Conservation (phyloP, 1,140 invertebrate species). For the Gerris buenoi region DNA sequence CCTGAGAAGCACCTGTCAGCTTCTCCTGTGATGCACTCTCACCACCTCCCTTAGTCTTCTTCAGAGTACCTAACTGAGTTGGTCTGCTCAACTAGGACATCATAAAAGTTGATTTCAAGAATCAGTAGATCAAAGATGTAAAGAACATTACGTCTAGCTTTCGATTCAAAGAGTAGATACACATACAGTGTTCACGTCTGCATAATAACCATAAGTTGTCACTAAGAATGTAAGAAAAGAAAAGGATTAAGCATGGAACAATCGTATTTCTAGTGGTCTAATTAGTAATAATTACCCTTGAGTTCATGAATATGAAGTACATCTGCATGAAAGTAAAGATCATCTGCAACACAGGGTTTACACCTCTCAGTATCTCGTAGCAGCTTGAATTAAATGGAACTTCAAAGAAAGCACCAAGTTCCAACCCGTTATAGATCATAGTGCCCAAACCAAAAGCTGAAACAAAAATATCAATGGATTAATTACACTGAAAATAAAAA, state of each 20-base stretch:
- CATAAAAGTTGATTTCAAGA: no score
- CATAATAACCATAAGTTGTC: no score
- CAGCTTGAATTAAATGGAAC: constrained; percentile 74
- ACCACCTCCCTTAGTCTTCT: constrained; percentile 20
- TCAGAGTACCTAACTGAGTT: constrained; percentile 18
- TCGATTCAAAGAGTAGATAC: no score
- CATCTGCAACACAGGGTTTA: constrained; percentile 88
- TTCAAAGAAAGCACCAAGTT: constrained; percentile 87
- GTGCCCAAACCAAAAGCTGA: constrained; percentile 88
- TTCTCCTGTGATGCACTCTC: constrained; percentile 26
- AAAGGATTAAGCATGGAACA: no score
- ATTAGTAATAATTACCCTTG: constrained; percentile 78
- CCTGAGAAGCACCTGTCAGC: constrained; percentile 28
- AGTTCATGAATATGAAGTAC: constrained; percentile 98
- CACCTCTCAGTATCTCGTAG: constrained; percentile 70
- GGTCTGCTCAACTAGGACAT: no score
- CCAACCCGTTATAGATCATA: constrained; percentile 93
- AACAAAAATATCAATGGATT: no score
- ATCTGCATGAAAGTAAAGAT: constrained; percentile 97
- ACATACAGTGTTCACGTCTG: no score
- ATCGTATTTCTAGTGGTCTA: no score
- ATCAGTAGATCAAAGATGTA: no score
- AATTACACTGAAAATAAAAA: no score
- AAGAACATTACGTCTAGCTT: no score
- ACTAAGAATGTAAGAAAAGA: no score